phyloP scores from a whole-genome alignment of 2,797 vertebrate species.

The Selene dorsalis region DNA sequence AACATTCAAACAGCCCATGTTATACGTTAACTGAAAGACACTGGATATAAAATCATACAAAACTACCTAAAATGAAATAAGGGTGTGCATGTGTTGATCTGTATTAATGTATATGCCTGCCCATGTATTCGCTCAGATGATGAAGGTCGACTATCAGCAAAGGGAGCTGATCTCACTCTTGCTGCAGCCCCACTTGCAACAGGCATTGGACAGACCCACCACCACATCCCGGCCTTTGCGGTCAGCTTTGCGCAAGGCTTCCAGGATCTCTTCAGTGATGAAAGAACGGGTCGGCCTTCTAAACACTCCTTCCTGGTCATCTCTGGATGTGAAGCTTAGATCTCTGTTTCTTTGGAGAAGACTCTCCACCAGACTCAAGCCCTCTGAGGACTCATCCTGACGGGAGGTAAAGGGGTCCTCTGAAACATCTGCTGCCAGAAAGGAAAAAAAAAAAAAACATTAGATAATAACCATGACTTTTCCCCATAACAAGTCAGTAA shows the following conservation, averaged over 20 bases:
- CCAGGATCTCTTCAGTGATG: slow-evolving; percentile 83
- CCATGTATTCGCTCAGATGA: background rate
- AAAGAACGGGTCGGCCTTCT: slow-evolving; percentile 77
- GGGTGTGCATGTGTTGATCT: slow-evolving; percentile 15
- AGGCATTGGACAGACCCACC: slow-evolving; percentile 87
- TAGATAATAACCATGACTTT: background rate
- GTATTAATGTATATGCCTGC: slow-evolving; percentile 11
- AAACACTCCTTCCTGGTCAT: slow-evolving; percentile 60
- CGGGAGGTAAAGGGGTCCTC: slow-evolving; percentile 73
- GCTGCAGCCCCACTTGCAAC: slow-evolving; percentile 92
- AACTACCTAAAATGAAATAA: slow-evolving; percentile 4
- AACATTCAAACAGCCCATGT: slow-evolving; percentile 15
- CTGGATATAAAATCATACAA: slow-evolving; percentile 33
- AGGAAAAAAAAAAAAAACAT: background rate
- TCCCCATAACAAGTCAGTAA: background rate
- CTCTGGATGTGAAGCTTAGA: slow-evolving; percentile 66
- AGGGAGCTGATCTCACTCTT: slow-evolving; percentile 91
- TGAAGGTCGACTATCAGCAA: slow-evolving; percentile 78
- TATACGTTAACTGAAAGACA: slow-evolving; percentile 18
- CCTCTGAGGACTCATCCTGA: slow-evolving; percentile 75
- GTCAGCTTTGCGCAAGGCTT: slow-evolving; percentile 83
- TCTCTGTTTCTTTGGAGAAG: slow-evolving; percentile 75
- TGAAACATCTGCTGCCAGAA: slow-evolving; percentile 64
- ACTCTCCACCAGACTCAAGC: slow-evolving; percentile 68
- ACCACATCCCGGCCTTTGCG: slow-evolving; percentile 85